Conservation (phyloP, 2,888 invertebrate species). For the Synanthedon myopaeformis region DNA sequence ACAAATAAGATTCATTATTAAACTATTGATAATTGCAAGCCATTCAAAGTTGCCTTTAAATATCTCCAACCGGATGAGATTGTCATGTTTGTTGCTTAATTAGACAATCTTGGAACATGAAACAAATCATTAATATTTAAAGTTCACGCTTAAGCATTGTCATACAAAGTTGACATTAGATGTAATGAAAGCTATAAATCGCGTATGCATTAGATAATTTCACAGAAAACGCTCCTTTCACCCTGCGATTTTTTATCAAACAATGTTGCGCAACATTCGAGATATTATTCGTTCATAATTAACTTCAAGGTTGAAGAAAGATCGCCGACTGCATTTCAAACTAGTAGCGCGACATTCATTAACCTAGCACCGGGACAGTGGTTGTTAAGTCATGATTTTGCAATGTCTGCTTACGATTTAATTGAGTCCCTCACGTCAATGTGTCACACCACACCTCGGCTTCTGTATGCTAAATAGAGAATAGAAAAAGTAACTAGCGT, state of each 20-base stretch:
- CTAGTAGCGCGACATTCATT: conserved; percentile 29
- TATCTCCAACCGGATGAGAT: too few species aligned
- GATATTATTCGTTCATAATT: conserved; percentile 14
- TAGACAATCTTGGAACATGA: too few species aligned
- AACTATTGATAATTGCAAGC: too few species aligned
- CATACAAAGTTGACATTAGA: background rate
- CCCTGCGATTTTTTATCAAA: conserved; percentile 6
- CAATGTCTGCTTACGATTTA: conserved; percentile 39
- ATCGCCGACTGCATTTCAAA: conserved; percentile 28
- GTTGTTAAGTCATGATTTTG: conserved; percentile 28
- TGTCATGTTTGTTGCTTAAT: too few species aligned
- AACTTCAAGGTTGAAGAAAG: conserved; percentile 13
- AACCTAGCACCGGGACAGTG: conserved; percentile 25
- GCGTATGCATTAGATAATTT: background rate
- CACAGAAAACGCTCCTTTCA: conserved; percentile 5
- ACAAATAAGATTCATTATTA: too few species aligned
- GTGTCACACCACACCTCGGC: conserved; percentile 32
- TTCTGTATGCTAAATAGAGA: conserved; percentile 24
- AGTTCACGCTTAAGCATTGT: too few species aligned
- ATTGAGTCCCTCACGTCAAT: conserved; percentile 21
- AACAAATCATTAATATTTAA: too few species aligned
- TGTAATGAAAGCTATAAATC: background rate
- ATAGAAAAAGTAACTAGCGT: conserved; percentile 22
- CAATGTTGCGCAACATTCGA: conserved; percentile 5
- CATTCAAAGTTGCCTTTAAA: too few species aligned